Conservation (phyloP, 2,888 invertebrate genomes). For the Eupithecia centaureata region DNA sequence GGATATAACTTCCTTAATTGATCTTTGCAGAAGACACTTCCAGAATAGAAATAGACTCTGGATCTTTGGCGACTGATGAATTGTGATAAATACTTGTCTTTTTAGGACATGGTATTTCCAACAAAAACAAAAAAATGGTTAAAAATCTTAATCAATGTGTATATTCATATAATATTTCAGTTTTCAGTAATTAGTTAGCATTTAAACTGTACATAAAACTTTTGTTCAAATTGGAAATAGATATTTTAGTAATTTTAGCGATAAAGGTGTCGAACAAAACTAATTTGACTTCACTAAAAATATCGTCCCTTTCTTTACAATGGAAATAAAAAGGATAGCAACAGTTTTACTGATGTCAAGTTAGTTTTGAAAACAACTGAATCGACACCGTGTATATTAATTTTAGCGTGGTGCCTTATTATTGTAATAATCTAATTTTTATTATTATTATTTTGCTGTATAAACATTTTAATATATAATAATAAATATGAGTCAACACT, state of each 20-base stretch:
- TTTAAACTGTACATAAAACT: conserved; percentile 25
- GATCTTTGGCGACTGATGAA: too few species aligned
- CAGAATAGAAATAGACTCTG: too few species aligned
- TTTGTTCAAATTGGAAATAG: conserved; percentile 21
- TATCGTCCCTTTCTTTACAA: neutral
- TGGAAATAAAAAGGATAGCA: neutral
- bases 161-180: neutral
- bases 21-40: too few species aligned
- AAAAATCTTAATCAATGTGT: neutral
- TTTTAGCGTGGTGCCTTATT: conserved; percentile 32
- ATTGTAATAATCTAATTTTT: conserved; percentile 4
- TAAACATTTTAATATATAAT: neutral
- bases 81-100: neutral
- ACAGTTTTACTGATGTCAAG: neutral
- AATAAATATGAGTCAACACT: neutral
- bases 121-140: neutral
- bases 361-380: neutral
- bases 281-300: neutral
- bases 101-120: neutral
- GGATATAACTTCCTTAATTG: too few species aligned
- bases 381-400: neutral
- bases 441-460: neutral
- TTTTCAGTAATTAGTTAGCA: conserved; percentile 21
- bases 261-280: conserved; percentile 18
- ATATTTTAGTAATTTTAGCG: conserved; percentile 15